Base-by-base conservation (phyloP, 1,140 invertebrate genomes). In the Charaxes varanes region DNA sequence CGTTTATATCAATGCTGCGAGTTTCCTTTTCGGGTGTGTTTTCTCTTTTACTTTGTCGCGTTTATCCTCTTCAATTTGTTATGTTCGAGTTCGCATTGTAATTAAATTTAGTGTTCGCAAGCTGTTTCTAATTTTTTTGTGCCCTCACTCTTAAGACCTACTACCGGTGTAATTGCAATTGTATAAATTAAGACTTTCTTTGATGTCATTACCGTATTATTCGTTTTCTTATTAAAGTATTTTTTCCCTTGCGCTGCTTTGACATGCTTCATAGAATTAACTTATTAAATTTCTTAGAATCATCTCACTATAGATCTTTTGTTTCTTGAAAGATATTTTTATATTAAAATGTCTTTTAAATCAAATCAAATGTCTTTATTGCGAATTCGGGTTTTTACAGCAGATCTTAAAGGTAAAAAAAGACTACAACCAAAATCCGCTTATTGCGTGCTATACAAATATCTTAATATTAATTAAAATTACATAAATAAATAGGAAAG, bases 21-120 rank as follows among this genome's bases (percentile, higher is more conserved):
- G 70, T 79, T 79, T 78, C 72, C 73, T 79, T 72, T 77, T 72
- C 45, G 58, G 54, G 68, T 66, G 70, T 78, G 73, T 80, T 80
- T 80, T 77, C 69, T 77, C 71, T 80, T 78, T 83, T 80, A 80
- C 78, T 82, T 83, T 80, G 76, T 79, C 76, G 79, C 79, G 72
- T 72, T 79, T 79, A 76, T 80, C 72, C 76, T 74, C 70, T 69
- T 62, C 76, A 76, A 73, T 76, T 76, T 74, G 78, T 82, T 74
- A 69, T 78, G 72, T 79, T 79, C 73, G 57, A 74, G 71, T 78
- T 71, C 64, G 63, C 64, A 72, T 67, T 71, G 66, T 83, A 80
- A 80, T 83, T 79, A 80, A 79, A 80, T 82, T 78, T 80, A 80
- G 76, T 82, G 70, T 77, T 71, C 64, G 62, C 79, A 83, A 83